phyloP scores from a whole-genome alignment of 2,888 invertebrate genomes.

The Drosophila robusta region DNA sequence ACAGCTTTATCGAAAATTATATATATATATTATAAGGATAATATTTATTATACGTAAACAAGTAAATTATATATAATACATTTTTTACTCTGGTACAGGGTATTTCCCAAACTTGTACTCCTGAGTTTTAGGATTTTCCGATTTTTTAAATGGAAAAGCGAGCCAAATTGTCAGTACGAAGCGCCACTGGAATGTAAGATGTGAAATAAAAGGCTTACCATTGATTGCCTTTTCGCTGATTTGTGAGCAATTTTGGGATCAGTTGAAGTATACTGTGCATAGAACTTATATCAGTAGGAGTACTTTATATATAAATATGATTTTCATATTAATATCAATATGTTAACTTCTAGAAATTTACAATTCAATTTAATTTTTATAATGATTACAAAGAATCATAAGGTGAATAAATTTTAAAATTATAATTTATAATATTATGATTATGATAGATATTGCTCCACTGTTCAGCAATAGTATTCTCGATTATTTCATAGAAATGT shows the following conservation, averaged over 20 bases:
- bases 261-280: constrained; percentile 3
- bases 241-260: constrained; percentile 16
- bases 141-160: constrained; percentile 16
- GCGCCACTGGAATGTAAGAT: constrained; percentile 30
- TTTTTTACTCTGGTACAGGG: constrained; percentile 1
- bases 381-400: no score
- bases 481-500: background rate
- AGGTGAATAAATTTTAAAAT: no score
- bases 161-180: constrained; percentile 33
- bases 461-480: background rate
- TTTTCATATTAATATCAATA: no score
- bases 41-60: no score
- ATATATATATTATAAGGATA: no score
- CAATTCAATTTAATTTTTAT: no score
- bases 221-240: constrained; percentile 44
- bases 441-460: no score
- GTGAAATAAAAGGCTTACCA: constrained; percentile 46
- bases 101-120: background rate
- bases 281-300: background rate
- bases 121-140: background rate
- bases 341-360: no score
- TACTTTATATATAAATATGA: background rate
- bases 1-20: background rate
- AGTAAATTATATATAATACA: background rate
- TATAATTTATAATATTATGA: no score